Conservation (phyloP, 2,797 vertebrate species). For the Coluber constrictor region DNA sequence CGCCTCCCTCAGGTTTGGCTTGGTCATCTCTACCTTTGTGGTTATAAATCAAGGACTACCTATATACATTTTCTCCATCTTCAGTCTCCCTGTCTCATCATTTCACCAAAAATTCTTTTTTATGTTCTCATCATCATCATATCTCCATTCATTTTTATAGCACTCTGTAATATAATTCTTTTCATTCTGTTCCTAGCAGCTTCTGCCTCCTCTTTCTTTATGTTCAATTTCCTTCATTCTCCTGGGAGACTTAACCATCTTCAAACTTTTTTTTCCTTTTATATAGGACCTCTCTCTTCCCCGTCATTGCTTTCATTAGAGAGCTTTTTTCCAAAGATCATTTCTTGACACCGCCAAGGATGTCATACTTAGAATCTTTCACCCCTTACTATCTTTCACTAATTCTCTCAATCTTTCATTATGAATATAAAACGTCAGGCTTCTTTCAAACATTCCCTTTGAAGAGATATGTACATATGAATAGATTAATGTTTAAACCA, state of each 20-base stretch:
- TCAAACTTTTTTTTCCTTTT: neutral
- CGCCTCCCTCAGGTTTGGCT: neutral
- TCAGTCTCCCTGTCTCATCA: neutral
- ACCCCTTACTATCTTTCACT: neutral
- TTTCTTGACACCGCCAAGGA: neutral
- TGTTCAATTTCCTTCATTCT: neutral
- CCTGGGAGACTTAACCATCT: neutral
- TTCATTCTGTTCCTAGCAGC: neutral
- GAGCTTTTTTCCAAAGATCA: neutral
- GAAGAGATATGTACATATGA: neutral
- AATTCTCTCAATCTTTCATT: neutral
- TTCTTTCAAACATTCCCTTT: neutral
- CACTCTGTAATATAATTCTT: neutral
- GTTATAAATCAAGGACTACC: neutral
- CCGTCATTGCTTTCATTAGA: neutral
- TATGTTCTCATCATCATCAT: neutral
- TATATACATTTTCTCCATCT: neutral
- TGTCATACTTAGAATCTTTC: neutral
- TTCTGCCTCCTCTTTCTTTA: neutral
- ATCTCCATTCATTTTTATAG: neutral
- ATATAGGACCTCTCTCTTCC: neutral
- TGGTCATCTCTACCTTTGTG: neutral
- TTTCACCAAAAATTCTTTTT: neutral
- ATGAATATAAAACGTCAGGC: neutral
- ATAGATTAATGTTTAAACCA: neutral